These are phyloP conservation scores for Crotophaga sulcirostris DNA, from an alignment of 2,113 vertebrate genomes.

Conservation along the genomic window DNA sequence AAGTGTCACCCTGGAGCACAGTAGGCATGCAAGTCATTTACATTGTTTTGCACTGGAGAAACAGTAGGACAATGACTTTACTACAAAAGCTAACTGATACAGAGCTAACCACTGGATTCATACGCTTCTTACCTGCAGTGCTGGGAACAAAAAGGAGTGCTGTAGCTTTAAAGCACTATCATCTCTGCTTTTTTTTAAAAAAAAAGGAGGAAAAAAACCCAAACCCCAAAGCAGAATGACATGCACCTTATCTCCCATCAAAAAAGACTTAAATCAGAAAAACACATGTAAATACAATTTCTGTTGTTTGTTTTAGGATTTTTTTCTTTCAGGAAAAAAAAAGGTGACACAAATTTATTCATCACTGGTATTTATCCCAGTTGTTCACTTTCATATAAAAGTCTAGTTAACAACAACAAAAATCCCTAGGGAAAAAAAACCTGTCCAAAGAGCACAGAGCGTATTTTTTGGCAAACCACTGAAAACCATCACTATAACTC, in stretches of 20 bases:
- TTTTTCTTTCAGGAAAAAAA: neutral
- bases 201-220: neutral
- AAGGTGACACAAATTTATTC: neutral
- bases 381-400: neutral
- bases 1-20: neutral
- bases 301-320: neutral
- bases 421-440: neutral
- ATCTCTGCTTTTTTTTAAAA: neutral
- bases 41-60: neutral
- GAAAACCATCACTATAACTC: neutral
- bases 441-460: neutral
- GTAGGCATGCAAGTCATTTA: slow-evolving; percentile 8
- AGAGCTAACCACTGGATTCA: neutral
- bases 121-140: neutral
- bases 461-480: neutral
- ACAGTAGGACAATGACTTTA: neutral
- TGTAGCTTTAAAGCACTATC: neutral
- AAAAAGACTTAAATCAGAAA: neutral
- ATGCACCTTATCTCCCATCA: neutral
- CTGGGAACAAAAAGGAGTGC: neutral
- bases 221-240: accelerated
- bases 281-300: neutral
- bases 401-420: neutral
- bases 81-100: neutral
- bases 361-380: neutral